Percentiles rank a stretch among this genome's conserved stretches.
Evolutionary conservation across 2,888 invertebrate genomes (phyloP).

Genomic region (Himalopsyche anomala): DNA sequence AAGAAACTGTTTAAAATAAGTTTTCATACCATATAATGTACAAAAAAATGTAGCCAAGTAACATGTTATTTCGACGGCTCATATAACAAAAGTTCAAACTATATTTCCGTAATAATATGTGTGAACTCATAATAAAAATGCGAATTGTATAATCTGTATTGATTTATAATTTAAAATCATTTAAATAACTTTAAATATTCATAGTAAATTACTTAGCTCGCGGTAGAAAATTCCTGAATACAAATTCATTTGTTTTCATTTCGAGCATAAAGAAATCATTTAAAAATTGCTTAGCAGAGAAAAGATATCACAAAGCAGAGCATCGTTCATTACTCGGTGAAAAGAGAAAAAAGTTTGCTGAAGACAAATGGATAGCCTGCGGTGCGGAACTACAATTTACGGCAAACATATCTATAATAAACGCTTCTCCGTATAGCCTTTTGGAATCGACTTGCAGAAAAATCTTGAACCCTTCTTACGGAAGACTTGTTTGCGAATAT

Average conservation of each 20-base stretch:
- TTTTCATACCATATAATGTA: too few species aligned
- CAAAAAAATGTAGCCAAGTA: too few species aligned
- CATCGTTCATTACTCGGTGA: neutral
- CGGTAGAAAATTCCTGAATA: too few species aligned
- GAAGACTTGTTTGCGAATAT: neutral
- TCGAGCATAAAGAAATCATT: neutral
- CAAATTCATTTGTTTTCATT: neutral
- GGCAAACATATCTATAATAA: slow-evolving; percentile 1
- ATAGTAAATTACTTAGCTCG: too few species aligned
- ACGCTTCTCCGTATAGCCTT: neutral
- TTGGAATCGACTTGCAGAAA: slow-evolving; percentile 1
- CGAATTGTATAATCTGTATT: too few species aligned
- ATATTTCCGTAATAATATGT: too few species aligned
- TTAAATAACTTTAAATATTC: too few species aligned
- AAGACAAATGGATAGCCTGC: neutral
- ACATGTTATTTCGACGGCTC: too few species aligned
- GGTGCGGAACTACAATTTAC: neutral
- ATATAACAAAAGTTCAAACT: too few species aligned
- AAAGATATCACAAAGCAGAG: slow-evolving; percentile 4
- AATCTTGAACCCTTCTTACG: neutral
- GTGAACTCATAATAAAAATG: too few species aligned
- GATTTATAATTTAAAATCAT: too few species aligned
- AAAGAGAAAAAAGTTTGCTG: slow-evolving; percentile 16
- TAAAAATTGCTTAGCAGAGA: neutral
- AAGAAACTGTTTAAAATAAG: too few species aligned